Base-by-base conservation (phyloP, 2,113 vertebrate genomes). In the Heterochromis multidens region DNA sequence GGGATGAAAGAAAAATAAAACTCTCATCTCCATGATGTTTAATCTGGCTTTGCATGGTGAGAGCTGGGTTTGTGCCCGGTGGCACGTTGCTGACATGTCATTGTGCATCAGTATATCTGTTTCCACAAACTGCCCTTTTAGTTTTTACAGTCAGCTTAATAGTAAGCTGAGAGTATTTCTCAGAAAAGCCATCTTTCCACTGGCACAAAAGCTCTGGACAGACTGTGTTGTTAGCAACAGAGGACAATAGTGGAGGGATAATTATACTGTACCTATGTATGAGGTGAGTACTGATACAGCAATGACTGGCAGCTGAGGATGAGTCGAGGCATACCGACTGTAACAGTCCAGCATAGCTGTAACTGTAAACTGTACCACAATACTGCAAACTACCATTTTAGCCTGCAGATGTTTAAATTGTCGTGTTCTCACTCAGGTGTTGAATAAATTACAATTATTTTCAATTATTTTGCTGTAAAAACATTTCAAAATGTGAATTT, bases 221-320 rank as follows among this genome's bases (percentile, higher is more conserved):
- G 56, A 61, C 59, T 46, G 46, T 92, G 94, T 95, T 95, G 92
- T 94, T 95, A 94, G 94, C 91, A 94, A 93, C 92, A 13, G 40
- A 85, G 37, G 83, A 54, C 84, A 93, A 92, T 88, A 94, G 35
- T 85, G 80, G 59, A 78, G 88, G 83, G 85, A 70, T 37, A 46
- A 77, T 92, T 91, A 84, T 52, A 19, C 58, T 49, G 60, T 37
- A 23, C 57, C 37, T 46, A 1, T 16, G 23, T 82, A 79, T 93
- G 91, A 94, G 83, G 35, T 80, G 79, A 91, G 59, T 94, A 59
- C 84, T 92, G 84, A 92, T 91, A 77, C 79, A 74, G 37, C 14
- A 5, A 6, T 80, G 88, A 82, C 82, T 77, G 79, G 82, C 91
- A 92, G 56, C 85, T 76, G 65, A 58, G 57, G 14, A 31, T 6